Evolutionary conservation across 2,113 vertebrate species (phyloP), one percentile per base, ranked within the genome.

Genomic region (Pyrgilauda ruficollis): DNA sequence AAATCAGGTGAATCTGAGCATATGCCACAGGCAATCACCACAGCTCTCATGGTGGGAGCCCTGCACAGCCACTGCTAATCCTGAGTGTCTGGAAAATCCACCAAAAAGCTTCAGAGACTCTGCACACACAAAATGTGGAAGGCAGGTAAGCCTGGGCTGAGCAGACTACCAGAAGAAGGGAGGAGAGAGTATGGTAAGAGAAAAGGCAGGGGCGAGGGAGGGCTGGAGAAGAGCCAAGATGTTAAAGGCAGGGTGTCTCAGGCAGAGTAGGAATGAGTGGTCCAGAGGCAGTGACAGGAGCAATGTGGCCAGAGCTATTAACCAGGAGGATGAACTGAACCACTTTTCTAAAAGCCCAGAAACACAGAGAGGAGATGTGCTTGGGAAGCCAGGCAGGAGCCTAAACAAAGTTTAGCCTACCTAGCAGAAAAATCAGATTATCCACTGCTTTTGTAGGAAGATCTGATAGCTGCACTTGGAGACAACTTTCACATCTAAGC

Each of bases 21-120:
- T 33, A 27, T 7, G 1, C 33, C 33, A 74, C 3, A 37, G 35
- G 33, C 22, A 39, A 52, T 7, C 9, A 26, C 11, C 61, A 62
- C 31, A 86, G 17, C 31, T 27, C 13, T 64, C 17, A 3, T 8
- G 20, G 9, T 86, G 46, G 49, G 55, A 86, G 15, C 24, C 27
- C 39, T 1, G 0, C 0, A 0, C 16, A 84, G 22, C 28, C 55
- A 41, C 47, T 2, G 0, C 33, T 49, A 62, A 30, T 26, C 24
- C n/a, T n/a, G 6, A 2, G 1, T 2, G 3, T 13, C 27, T 47
- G 27, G 22, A 69, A 89, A 76, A 85, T 8, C 22, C 35, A 53
- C 4, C 28, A 31, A 74, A 82, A 43, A 56, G 27, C 15, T 80
- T 31, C 3, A 4, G 35, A 85, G n/a, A 43, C 41, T 37, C n/a